A percentile compares a stretch with the other conserved stretches of the same genome.
Evolutionary conservation across 2,797 vertebrate species (phyloP).

Genomic region (Tapera naevia): DNA sequence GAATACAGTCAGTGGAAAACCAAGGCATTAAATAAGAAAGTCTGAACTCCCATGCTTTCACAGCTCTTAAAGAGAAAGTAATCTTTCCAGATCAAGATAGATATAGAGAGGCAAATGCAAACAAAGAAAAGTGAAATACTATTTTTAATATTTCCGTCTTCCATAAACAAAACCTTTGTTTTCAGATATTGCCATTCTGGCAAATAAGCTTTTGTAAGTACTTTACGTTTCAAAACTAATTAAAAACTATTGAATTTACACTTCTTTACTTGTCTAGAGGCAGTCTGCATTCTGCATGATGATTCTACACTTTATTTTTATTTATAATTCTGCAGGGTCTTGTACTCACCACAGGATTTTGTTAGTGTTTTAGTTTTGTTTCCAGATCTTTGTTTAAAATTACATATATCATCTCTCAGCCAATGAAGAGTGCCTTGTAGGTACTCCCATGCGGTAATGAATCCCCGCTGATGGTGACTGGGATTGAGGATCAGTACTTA

Average conservation of each 20-base stretch:
- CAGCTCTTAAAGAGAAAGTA: background rate
- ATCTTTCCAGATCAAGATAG: background rate
- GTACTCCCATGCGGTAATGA: background rate
- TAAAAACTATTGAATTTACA: background rate
- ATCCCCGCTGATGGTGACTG: background rate
- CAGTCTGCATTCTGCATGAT: background rate
- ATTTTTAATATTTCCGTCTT: background rate
- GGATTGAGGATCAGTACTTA: background rate
- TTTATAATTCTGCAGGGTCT: background rate
- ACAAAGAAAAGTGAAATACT: background rate
- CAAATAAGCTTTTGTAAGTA: background rate
- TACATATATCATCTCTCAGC: background rate
- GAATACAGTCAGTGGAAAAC: background rate
- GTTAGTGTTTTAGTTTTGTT: background rate
- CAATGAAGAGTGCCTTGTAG: background rate
- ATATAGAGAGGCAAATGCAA: background rate
- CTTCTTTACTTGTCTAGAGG: background rate
- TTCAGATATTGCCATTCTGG: background rate
- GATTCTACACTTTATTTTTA: background rate
- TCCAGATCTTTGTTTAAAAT: background rate
- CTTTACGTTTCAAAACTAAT: background rate
- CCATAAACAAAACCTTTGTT: background rate
- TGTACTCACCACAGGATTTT: background rate
- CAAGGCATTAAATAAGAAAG: background rate
- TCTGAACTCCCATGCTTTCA: background rate